Evolutionary conservation across 2,888 invertebrate species (phyloP).

Genomic region (Malthinus seriepunctatus): DNA sequence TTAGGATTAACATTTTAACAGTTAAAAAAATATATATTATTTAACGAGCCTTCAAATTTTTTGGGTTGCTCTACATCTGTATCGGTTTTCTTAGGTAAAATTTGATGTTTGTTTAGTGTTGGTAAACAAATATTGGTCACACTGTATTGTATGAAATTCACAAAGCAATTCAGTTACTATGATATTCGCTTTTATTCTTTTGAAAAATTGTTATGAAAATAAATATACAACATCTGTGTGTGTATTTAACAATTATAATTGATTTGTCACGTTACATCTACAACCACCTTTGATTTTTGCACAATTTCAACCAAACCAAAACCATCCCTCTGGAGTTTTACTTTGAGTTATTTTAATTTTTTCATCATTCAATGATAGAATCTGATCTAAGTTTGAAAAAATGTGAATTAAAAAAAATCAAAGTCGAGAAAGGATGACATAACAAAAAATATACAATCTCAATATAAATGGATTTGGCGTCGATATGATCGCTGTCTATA

Average conservation of each 20-base stretch:
- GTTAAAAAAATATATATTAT: no score
- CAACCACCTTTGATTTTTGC: no score
- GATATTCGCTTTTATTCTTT: constrained; percentile 17
- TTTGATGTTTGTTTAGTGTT: constrained; percentile 19
- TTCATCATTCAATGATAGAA: no score
- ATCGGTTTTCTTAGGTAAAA: background rate
- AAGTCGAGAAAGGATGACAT: constrained; percentile 46
- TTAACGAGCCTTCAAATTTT: background rate
- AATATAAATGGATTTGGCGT: constrained; percentile 53
- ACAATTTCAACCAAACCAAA: background rate
- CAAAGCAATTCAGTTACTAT: constrained; percentile 19
- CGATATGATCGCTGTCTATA: constrained; percentile 50
- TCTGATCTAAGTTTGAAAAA: background rate
- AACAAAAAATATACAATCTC: constrained; percentile 50
- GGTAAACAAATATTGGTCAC: constrained; percentile 33
- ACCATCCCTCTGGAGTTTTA: background rate
- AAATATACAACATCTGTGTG: constrained; percentile 20
- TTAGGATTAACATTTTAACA: no score
- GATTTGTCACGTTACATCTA: constrained; percentile 18
- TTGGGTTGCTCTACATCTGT: background rate
- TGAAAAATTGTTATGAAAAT: constrained; percentile 21
- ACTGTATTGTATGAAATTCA: constrained; percentile 21
- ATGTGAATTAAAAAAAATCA: constrained; percentile 28
- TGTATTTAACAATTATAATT: constrained; percentile 12
- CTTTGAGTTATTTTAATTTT: background rate